Base-by-base conservation (phyloP, 2,113 vertebrate genomes). In the Zosterops lateralis region DNA sequence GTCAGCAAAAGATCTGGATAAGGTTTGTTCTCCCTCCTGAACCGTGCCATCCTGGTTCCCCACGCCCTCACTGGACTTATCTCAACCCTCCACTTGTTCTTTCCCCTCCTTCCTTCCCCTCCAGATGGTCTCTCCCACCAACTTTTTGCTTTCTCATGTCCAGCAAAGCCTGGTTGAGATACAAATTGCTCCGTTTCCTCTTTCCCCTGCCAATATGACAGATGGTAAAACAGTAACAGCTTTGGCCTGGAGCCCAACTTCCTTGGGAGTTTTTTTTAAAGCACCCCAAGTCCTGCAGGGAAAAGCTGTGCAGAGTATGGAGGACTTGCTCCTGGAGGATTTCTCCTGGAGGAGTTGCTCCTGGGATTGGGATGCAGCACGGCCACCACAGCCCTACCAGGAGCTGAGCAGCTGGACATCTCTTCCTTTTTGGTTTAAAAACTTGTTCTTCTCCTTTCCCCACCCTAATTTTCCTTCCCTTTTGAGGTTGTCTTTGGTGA, bases 111-210 rank as follows among this genome's bases (percentile, higher is more conserved):
- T 38, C 6, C n/a, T 40, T 83, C 36, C 17, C 32, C 3, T 1
- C 45, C 79, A 88, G 29, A 54, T 80, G 50, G 34, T 72, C 70
- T 84, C 25, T n/a, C 29, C 18, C 38, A 28, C 8, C 18, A 44
- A 19, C 4, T 48, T 57, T 66, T 80, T 62, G 42, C 14, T 40
- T 73, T 92, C 47, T 58, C 11, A 4, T 0, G 1, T 45, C 34
- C 65, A 44, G 25, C 3, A 13, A 86, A 93, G 58, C 17, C 19
- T 25, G 18, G 12, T 10, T 34, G 29, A 80, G 89, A 15, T 66
- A 84, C 7, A 74, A 86, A 95, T 70, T 68, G 14, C 68, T 88
- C 50, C 34, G 83, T 94, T 94, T 93, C 76, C 34, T 36, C 56
- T 57, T 86, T 74, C 28, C 54, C 42, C 17, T 58, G 72, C 42